Conservation (phyloP, 2,888 invertebrate species). For the Abscondita cerata region DNA sequence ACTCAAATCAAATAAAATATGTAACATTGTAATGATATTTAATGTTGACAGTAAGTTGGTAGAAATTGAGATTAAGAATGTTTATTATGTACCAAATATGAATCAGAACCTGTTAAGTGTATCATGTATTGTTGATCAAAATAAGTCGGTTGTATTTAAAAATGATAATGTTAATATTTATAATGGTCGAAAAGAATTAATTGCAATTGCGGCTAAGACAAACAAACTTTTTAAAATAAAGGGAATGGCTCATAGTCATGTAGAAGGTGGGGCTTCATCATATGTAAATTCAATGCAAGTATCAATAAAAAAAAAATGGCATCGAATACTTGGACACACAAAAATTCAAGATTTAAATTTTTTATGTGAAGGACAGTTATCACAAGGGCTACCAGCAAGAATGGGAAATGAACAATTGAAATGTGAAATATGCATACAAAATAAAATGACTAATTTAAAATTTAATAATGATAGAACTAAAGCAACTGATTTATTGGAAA, state of each 20-base stretch:
- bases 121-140: conserved; percentile 17
- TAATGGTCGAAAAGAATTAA: no score
- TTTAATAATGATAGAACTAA: conserved; percentile 40
- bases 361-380: conserved; percentile 21
- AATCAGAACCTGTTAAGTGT: conserved; percentile 17
- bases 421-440: conserved; percentile 25
- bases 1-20: not conserved
- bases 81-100: conserved; percentile 23
- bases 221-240: conserved; percentile 16
- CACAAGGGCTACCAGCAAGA: conserved; percentile 10
- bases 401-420: conserved; percentile 14
- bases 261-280: no score
- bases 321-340: conserved; percentile 39
- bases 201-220: conserved; percentile 25
- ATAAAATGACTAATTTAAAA: conserved; percentile 32
- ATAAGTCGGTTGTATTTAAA: conserved; percentile 22
- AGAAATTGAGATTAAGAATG: no score
- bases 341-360: conserved; percentile 35
- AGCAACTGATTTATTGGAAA: conserved; percentile 35
- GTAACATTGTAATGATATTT: no score
- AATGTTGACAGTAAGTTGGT: no score
- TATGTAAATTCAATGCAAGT: no score
- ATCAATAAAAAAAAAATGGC: conserved; percentile 38
- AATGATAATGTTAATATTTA: no score
- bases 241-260: not conserved